Percentiles rank a stretch among this genome's conserved stretches.
Evolutionary conservation across 2,797 vertebrate species (phyloP).

Genomic region (Macropus fuliginosus): DNA sequence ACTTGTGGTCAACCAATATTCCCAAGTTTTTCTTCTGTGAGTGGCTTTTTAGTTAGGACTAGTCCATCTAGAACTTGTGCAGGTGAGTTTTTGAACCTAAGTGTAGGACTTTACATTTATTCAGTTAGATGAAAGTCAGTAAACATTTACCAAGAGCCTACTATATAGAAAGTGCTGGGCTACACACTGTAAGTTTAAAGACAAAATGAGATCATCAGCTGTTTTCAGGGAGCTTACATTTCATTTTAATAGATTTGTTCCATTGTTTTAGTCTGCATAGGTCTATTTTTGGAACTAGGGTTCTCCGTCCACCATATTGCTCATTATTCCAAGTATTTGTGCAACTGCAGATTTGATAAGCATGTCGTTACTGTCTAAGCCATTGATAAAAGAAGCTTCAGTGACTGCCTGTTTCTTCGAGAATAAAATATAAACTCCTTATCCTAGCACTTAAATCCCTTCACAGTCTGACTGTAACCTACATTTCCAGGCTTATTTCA

Average conservation of each 20-base stretch:
- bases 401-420: neutral
- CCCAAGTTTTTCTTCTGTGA: neutral
- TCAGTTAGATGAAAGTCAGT: neutral
- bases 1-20: slow-evolving; percentile 1
- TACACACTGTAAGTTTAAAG: neutral
- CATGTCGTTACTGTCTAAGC: neutral
- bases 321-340: neutral
- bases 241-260: neutral
- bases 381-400: neutral
- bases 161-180: neutral
- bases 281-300: neutral
- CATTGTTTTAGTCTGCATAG: neutral
- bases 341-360: neutral
- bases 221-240: neutral
- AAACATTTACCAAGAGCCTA: neutral
- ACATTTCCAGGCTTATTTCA: neutral
- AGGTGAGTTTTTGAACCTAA: neutral
- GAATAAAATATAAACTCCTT: neutral
- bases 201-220: neutral
- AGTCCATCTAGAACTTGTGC: neutral
- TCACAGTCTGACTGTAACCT: neutral
- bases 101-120: neutral
- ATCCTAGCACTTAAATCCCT: neutral
- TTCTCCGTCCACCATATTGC: neutral
- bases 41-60: neutral